Base-by-base conservation (phyloP, 2,113 vertebrate species). In the Callorhinus ursinus region DNA sequence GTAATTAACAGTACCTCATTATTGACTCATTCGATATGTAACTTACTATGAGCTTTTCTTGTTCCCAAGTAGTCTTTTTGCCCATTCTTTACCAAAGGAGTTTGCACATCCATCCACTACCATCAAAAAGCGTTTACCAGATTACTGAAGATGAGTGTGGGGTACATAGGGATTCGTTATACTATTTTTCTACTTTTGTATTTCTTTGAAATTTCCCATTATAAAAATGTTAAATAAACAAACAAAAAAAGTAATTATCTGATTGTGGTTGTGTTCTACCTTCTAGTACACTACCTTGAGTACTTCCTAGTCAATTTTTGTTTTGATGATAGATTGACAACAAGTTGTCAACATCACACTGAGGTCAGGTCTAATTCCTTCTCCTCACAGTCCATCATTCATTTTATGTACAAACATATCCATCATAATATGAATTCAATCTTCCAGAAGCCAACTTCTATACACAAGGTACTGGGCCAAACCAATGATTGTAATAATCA, bases 121-220 rank as follows among this genome's bases (percentile, higher is more conserved):
- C 31, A 94, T 49, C 51, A 80, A 80, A 96, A 87, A 81, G 26
- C 57, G 92, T 71, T 96, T 82, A 71, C 18, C 7, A 71, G 22
- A 85, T 87, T 33, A 31, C 22, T 88, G 22, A 96, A 88, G 31
- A 69, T 9, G 4, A 14, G 8, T 71, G n/a, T 9, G 59, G 33
- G 18, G 19, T 55, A 82, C 1, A 87, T 3, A 94, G 22, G 3
- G 1, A 69, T 71, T 90, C 42, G 95, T 71, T 92, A 79, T 22
- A 76, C 10, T 59, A 83, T 69, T 91, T 26, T 65, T 90, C 81
- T 51, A 90, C 53, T 91, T 94, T 28, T 51, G 2, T 65, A 49
- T 57, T 76, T 79, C 33, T 59, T 88, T 63, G 89, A 93, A 94
- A 91, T 86, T 93, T 88, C 77, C 76, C 71, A 57, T 42, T 91